Base-by-base conservation (phyloP, 2,888 invertebrate species). In the Galerucella calmariensis region DNA sequence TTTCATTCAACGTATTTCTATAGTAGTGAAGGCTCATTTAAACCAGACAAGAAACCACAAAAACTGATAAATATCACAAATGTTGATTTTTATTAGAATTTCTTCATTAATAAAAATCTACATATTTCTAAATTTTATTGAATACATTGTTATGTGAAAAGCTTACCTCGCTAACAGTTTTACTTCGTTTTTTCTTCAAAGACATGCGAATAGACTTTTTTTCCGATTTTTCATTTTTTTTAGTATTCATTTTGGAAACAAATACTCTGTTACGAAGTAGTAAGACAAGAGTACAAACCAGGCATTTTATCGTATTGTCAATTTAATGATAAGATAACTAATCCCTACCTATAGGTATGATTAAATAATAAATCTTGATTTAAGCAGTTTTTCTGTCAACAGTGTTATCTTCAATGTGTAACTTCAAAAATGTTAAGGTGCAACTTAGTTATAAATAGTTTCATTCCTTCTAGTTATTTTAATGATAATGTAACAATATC, bases 141-240 rank as follows among this genome's bases (percentile, higher is more conserved):
- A 16, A 20, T 8, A n/a, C 1, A 1, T 56, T 56, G 9, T 1
- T 16, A 56, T 35, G 27, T n/a, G 14, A 35, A 61, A 27, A 14
- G 27, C 61, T 61, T n/a, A 61, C 61, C 61, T 61, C 61, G 27
- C 44, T 46, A 2, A 65, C 46, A 46, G 81, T 80, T 61, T 79
- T 78, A 11, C 41, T 65, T 65, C 80, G 77, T 69, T 73, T 78
- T 70, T 77, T 81, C 51, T 79, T 77, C 68, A 81, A 81, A 27
- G 81, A 81, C 68, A 81, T 58, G 20, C 80, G 74, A 16, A 80
- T 51, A 14, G 51, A 41, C 48, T 69, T 71, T 61, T 77, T 72
- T 11, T 61, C 59, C 4, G 73, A 51, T 70, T 78, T 74, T 73
- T 78, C 78, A 77, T 77, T 67, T 9, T 58, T 20, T 35, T 56